Evolutionary conservation across 2,888 invertebrate species (phyloP).

Genomic region (Amiota mariae): DNA sequence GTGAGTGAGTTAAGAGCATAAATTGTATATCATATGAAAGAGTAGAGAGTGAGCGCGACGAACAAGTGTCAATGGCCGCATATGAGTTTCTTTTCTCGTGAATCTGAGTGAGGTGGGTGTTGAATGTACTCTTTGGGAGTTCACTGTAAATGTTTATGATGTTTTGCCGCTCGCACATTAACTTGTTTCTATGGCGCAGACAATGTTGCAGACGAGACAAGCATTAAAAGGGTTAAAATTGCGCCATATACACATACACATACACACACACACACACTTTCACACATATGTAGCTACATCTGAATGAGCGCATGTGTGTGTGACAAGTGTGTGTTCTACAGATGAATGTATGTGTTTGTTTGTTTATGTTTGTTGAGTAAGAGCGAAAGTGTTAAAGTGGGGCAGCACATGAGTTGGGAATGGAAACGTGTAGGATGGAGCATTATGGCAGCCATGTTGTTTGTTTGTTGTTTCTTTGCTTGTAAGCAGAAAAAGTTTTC

Average conservation of each 20-base stretch:
- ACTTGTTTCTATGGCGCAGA: constrained; percentile 41
- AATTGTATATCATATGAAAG: background rate
- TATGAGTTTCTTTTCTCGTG: constrained; percentile 20
- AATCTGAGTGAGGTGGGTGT: constrained; percentile 16
- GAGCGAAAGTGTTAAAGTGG: constrained; percentile 50
- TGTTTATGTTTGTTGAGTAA: constrained; percentile 28
- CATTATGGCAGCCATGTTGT: constrained; percentile 16
- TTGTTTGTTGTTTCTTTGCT: constrained; percentile 44
- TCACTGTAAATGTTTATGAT: no score
- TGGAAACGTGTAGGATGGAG: background rate
- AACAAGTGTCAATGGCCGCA: constrained; percentile 31
- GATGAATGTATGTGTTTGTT: constrained; percentile 2
- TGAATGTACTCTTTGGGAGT: background rate
- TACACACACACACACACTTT: background rate
- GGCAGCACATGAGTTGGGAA: constrained; percentile 38
- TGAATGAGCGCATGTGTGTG: background rate
- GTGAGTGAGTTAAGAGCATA: constrained; percentile 27
- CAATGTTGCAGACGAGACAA: constrained; percentile 62
- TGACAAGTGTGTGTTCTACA: background rate
- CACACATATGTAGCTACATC: background rate
- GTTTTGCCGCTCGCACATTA: constrained; percentile 19
- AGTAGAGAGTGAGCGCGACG: constrained; percentile 42
- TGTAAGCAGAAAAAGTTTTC: constrained; percentile 8
- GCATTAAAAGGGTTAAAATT: constrained; percentile 71
- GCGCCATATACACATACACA: constrained; percentile 45